phyloP scores from a whole-genome alignment of 2,113 vertebrate genomes.

The Oncorhynchus tshawytscha region DNA sequence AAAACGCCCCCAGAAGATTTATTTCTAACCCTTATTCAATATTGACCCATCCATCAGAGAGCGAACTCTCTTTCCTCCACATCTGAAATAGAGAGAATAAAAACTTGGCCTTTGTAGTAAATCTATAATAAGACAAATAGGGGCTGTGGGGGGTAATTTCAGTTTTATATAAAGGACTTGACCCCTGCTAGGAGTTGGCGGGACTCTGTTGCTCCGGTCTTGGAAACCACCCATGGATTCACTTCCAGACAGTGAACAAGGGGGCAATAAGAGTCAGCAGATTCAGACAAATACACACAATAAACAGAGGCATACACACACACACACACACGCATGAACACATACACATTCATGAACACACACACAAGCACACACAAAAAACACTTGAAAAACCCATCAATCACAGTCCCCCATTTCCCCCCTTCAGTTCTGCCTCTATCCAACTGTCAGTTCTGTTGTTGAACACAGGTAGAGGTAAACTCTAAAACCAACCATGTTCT shows the following conservation, averaged over 20 bases:
- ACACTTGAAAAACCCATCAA: background rate
- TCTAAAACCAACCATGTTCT: constrained; percentile 22
- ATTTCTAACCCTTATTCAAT: constrained; percentile 56
- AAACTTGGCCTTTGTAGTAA: constrained; percentile 48
- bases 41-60: constrained; percentile 50
- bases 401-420: too few species aligned
- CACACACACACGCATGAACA: constrained; percentile 4
- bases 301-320: constrained; percentile 44
- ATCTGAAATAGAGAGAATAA: constrained; percentile 58
- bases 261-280: constrained; percentile 47
- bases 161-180: constrained; percentile 58
- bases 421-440: background rate
- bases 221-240: constrained; percentile 50
- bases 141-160: constrained; percentile 36
- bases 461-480: constrained; percentile 30
- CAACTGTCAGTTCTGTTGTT: constrained; percentile 19
- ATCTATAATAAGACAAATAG: constrained; percentile 55
- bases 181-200: constrained; percentile 61
- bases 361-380: background rate
- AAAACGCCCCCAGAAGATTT: constrained; percentile 59
- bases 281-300: constrained; percentile 30
- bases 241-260: constrained; percentile 56
- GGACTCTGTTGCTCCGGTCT: constrained; percentile 35
- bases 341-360: background rate
- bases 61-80: constrained; percentile 40